A percentile compares a stretch with the other conserved stretches of the same genome.
phyloP scores from a whole-genome alignment of 1,140 invertebrate genomes.

The Alviniconcha marisindica region DNA sequence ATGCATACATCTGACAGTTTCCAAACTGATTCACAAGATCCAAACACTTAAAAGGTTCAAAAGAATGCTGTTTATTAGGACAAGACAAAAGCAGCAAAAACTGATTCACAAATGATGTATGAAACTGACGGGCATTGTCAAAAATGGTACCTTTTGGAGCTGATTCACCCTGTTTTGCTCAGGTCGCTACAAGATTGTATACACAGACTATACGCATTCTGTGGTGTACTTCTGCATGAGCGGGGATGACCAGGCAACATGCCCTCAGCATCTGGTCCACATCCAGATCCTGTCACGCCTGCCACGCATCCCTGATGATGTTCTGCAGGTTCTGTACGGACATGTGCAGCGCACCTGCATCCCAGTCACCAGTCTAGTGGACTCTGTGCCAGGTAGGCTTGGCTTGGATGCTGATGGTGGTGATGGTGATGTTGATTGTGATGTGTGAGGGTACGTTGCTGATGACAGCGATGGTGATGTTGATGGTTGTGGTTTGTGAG shows the following conservation, averaged over 20 bases:
- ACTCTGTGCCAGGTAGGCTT: constrained; percentile 7
- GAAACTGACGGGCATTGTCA: too few relatives aligned
- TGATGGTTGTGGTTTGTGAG: too few relatives aligned
- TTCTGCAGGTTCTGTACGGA: background rate
- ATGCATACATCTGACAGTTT: too few relatives aligned
- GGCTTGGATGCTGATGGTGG: background rate
- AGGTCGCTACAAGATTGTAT: constrained; percentile 28
- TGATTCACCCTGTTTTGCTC: background rate
- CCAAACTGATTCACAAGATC: too few relatives aligned
- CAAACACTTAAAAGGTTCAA: too few relatives aligned
- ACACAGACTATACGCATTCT: constrained; percentile 40
- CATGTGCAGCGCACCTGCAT: background rate
- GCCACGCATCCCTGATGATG: constrained; percentile 17
- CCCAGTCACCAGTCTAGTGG: constrained; percentile 1
- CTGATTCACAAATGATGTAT: too few relatives aligned
- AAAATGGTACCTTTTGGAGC: too few relatives aligned
- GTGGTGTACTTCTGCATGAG: constrained; percentile 34
- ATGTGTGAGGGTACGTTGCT: background rate
- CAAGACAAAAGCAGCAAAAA: too few relatives aligned
- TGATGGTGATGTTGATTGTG: background rate
- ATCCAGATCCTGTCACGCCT: constrained; percentile 29
- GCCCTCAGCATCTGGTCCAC: background rate
- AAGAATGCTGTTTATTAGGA: too few relatives aligned
- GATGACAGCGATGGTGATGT: background rate
- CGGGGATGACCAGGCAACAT: background rate